These are phyloP conservation scores for Pteronura brasiliensis DNA, from an alignment of 2,113 vertebrate species.

Conservation along the genomic window DNA sequence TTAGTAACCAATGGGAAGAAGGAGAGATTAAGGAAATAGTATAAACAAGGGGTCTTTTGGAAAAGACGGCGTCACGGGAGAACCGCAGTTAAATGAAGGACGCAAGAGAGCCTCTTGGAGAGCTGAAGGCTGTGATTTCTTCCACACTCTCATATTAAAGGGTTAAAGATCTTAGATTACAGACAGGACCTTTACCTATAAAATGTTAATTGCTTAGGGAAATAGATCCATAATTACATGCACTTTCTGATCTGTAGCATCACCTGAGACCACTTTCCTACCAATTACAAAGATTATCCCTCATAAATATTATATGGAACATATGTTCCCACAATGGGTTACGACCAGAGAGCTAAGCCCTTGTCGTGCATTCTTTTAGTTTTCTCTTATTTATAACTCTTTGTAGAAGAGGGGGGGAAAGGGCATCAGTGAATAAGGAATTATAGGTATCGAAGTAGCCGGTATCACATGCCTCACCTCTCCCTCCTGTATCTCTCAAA, in stretches of 20 bases:
- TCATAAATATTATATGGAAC: constrained; percentile 46
- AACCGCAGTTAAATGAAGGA: not conserved
- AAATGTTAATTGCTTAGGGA: not conserved
- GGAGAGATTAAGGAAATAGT: not conserved
- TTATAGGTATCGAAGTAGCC: not conserved
- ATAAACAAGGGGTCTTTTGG: not conserved
- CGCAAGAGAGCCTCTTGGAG: not conserved
- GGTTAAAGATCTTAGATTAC: not conserved
- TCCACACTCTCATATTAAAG: not conserved
- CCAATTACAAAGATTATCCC: not conserved
- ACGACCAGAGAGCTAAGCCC: not conserved
- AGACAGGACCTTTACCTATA: not conserved
- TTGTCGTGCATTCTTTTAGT: not conserved
- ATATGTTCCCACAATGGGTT: not conserved
- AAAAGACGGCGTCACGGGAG: not conserved
- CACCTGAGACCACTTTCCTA: not conserved
- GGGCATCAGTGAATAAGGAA: not conserved
- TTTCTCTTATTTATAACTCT: not conserved
- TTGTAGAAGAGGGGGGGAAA: not conserved
- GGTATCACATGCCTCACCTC: not conserved
- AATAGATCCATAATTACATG: not conserved
- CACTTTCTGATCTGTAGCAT: not conserved
- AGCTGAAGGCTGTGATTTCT: not conserved
- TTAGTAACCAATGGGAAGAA: not conserved
- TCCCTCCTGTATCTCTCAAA: not conserved